These are phyloP conservation scores for Bryconaethiops microstoma DNA, from an alignment of 2,797 vertebrate genomes.

Conservation along the genomic window DNA sequence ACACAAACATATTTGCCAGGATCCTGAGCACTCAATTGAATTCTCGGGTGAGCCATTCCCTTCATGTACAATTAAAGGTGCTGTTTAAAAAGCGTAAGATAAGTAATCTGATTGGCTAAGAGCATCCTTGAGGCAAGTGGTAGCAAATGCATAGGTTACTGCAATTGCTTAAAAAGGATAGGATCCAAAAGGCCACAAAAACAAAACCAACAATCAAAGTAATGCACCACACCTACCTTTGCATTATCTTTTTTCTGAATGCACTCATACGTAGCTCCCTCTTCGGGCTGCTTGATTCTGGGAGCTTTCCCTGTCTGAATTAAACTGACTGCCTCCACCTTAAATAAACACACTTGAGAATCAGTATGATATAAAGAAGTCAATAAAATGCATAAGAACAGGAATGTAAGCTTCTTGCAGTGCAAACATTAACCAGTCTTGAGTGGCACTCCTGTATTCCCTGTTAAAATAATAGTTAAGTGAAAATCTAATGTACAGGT, in stretches of 20 bases:
- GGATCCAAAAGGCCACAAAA: not conserved
- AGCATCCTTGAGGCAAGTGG: not conserved
- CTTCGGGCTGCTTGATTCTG: constrained; percentile 75
- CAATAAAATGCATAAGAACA: no score
- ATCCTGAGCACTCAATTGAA: not conserved
- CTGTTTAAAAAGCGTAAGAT: not conserved
- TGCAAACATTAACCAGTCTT: no score
- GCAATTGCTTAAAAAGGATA: not conserved
- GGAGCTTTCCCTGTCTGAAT: constrained; percentile 81
- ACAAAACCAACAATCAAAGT: not conserved
- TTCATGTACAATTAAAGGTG: not conserved
- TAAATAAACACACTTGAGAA: constrained; percentile 36
- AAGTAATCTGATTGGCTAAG: not conserved
- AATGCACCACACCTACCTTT: constrained; percentile 68
- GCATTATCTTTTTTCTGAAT: constrained; percentile 88
- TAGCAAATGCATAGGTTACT: not conserved
- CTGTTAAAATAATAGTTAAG: no score
- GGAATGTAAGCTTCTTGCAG: no score
- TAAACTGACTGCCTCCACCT: constrained; percentile 86
- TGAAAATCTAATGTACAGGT: no score
- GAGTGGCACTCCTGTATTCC: no score
- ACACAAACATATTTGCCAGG: not conserved
- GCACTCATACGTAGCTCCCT: constrained; percentile 86
- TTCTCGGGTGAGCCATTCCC: not conserved
- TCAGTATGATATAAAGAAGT: not conserved